phyloP scores from a whole-genome alignment of 23 tunicate genomes.

The Aplidium turbinatum region DNA sequence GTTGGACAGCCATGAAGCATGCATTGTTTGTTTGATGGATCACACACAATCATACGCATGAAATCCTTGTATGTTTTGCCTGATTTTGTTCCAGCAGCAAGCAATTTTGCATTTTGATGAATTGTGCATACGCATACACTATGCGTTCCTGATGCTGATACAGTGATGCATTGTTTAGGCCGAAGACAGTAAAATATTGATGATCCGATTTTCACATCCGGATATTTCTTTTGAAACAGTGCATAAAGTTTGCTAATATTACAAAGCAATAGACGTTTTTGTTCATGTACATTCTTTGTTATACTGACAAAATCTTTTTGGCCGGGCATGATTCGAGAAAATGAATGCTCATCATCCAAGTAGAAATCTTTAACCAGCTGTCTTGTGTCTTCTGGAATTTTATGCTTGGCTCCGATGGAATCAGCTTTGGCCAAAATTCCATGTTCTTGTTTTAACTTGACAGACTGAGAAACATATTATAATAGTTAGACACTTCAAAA shows the following conservation, averaged over 20 bases:
- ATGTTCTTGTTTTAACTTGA: not conserved
- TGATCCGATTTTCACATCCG: not conserved
- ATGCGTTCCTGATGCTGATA: slow-evolving; percentile 2
- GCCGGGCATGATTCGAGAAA: slow-evolving; percentile 23
- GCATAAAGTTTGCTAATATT: slow-evolving; percentile 15
- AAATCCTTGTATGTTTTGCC: slow-evolving; percentile 14
- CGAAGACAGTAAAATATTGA: not conserved
- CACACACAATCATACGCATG: slow-evolving; percentile 4
- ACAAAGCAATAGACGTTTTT: not conserved
- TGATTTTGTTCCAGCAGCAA: not conserved
- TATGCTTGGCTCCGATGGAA: not conserved
- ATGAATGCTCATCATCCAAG: not conserved
- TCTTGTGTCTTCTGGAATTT: not conserved
- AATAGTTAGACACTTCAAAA: not conserved
- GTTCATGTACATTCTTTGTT: not conserved
- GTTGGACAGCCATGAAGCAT: not conserved
- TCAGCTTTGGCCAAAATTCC: slow-evolving; percentile 7
- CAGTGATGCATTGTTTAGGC: slow-evolving; percentile 20
- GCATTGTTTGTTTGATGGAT: not conserved
- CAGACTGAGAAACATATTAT: not conserved
- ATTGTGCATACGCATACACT: slow-evolving; percentile 12
- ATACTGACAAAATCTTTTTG: slow-evolving; percentile 17
- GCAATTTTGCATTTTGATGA: slow-evolving; percentile 18
- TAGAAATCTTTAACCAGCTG: not conserved
- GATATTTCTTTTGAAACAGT: not conserved